phyloP scores from a whole-genome alignment of 1,140 invertebrate genomes.

The Ladona fulva region DNA sequence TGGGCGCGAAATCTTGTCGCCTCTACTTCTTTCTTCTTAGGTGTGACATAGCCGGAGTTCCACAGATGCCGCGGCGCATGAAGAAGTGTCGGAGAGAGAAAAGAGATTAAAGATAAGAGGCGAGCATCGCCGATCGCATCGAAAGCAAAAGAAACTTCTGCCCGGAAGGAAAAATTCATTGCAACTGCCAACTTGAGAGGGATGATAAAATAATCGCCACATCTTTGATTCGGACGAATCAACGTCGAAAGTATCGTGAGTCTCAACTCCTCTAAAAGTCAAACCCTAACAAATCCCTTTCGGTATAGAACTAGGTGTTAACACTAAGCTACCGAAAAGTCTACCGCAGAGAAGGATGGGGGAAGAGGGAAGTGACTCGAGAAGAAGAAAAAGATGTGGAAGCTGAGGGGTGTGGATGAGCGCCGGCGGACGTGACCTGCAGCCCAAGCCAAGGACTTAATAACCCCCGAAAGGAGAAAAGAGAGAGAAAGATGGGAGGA shows the following conservation, averaged over 20 bases:
- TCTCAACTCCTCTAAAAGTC: background rate
- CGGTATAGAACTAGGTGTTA: slow-evolving; percentile 6
- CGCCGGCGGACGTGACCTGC: background rate
- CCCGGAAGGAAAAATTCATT: background rate
- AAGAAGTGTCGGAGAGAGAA: background rate
- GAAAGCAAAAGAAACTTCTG: background rate
- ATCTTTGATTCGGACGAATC: too few species aligned
- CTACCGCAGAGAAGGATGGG: background rate
- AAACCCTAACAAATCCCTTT: background rate
- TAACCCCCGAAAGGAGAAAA: background rate
- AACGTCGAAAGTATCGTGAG: too few species aligned
- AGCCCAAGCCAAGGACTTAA: background rate
- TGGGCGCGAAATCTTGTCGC: background rate
- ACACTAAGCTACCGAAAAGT: background rate
- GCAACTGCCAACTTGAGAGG: too few species aligned
- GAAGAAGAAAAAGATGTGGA: background rate
- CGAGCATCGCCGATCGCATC: background rate
- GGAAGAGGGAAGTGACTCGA: background rate
- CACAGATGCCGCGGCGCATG: background rate
- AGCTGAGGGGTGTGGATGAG: background rate
- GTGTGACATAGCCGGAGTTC: background rate
- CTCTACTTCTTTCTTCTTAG: background rate
- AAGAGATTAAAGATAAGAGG: background rate
- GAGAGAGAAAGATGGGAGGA: background rate
- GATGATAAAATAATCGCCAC: too few species aligned